Conservation (phyloP, 2,113 vertebrate genomes). For the Poeciliopsis prolifica region DNA sequence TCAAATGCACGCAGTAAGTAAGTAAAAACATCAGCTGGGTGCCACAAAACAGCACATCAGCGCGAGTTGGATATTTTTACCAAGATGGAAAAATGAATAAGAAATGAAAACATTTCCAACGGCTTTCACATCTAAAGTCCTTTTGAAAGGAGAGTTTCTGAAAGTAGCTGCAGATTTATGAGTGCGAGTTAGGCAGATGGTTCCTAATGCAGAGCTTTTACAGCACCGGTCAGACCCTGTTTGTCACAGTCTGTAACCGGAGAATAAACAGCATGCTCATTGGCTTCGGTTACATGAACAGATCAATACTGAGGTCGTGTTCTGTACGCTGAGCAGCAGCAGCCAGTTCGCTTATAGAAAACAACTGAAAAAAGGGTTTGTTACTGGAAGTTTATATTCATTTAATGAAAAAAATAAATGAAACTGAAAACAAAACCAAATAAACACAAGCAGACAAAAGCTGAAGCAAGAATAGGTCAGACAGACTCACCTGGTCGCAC, state of each 20-base stretch:
- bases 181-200: neutral
- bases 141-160: neutral
- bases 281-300: neutral
- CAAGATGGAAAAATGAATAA: no score
- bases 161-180: neutral
- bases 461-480: neutral
- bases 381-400: neutral
- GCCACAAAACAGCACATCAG: neutral
- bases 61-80: neutral
- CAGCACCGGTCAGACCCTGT: neutral
- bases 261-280: neutral
- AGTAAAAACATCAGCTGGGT: neutral
- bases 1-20: neutral
- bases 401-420: neutral
- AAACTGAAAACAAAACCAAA: neutral
- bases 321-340: neutral
- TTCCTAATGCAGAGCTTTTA: neutral
- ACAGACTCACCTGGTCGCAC: conserved; percentile 88
- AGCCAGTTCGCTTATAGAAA: neutral
- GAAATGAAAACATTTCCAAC: neutral
- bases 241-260: neutral
- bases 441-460: neutral
- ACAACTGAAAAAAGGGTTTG: neutral
- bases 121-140: neutral
- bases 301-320: neutral